Percentiles rank a stretch among this genome's conserved stretches.
Evolutionary conservation across 2,113 vertebrate genomes (phyloP).

Genomic region (Suricata suricatta): DNA sequence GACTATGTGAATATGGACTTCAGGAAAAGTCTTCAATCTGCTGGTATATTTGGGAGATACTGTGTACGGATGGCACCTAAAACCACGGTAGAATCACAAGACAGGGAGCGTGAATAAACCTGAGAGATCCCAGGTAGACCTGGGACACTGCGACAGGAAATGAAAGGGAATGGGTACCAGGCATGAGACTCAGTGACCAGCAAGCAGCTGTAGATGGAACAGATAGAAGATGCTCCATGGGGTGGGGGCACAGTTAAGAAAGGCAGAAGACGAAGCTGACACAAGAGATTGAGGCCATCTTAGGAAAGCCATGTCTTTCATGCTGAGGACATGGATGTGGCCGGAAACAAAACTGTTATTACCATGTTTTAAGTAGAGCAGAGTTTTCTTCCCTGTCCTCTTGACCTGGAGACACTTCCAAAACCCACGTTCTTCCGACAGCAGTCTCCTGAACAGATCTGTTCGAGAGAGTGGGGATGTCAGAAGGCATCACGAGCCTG

Average conservation of each 20-base stretch:
- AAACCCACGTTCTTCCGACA: not conserved
- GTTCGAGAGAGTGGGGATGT: not conserved
- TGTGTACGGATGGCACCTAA: fast-evolving
- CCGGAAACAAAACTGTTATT: not conserved
- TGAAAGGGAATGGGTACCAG: fast-evolving
- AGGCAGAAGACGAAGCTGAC: not conserved
- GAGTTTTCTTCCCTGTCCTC: not conserved
- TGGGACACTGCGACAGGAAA: not conserved
- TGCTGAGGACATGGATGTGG: not conserved
- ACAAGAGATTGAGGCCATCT: fast-evolving
- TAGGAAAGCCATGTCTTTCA: not conserved
- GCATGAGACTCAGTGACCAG: too few relatives aligned
- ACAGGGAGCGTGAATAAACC: not conserved
- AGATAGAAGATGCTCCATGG: fast-evolving
- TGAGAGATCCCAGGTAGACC: not conserved
- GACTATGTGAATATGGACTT: fast-evolving
- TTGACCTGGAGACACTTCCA: not conserved
- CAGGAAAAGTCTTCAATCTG: fast-evolving
- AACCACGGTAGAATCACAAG: not conserved
- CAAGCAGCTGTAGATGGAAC: not conserved
- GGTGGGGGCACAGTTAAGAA: fast-evolving
- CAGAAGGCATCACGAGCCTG: not conserved
- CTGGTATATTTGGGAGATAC: not conserved
- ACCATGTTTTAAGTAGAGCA: not conserved
- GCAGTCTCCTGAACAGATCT: not conserved